These are phyloP conservation scores for Salvelinus fontinalis DNA, from an alignment of 2,113 vertebrate species.

Conservation along the genomic window DNA sequence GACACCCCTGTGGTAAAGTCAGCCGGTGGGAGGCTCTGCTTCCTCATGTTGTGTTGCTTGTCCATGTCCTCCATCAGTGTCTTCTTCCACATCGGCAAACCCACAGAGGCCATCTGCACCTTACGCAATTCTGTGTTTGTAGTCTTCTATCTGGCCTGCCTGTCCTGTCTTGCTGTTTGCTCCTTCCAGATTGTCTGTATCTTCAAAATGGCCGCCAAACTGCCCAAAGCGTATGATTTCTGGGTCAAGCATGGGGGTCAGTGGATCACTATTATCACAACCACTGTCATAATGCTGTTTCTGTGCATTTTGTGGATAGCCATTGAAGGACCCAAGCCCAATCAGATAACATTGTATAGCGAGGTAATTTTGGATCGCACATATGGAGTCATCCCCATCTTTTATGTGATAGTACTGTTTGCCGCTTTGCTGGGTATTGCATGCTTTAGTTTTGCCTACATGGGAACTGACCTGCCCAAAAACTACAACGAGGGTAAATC, in stretches of 20 bases:
- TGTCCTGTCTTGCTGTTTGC: constrained; percentile 68
- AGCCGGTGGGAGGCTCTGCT: constrained; percentile 65
- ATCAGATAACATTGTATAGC: not conserved
- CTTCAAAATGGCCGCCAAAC: constrained; percentile 72
- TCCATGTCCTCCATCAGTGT: constrained; percentile 55
- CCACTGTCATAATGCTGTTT: constrained; percentile 37
- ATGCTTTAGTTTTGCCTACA: constrained; percentile 72
- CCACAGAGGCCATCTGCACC: constrained; percentile 40
- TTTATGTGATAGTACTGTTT: constrained; percentile 10
- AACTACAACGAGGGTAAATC: constrained; percentile 77
- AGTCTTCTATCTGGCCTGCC: constrained; percentile 63
- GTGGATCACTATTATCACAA: constrained; percentile 45
- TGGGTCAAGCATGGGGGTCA: constrained; percentile 67
- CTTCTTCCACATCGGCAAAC: constrained; percentile 65
- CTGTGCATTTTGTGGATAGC: constrained; percentile 46
- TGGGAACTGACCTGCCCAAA: constrained; percentile 75
- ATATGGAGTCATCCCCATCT: not conserved
- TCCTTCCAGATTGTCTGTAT: constrained; percentile 76
- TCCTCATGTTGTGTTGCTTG: constrained; percentile 72
- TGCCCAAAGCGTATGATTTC: constrained; percentile 53
- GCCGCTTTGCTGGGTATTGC: constrained; percentile 47
- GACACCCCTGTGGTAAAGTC: constrained; percentile 74
- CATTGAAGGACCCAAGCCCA: constrained; percentile 47
- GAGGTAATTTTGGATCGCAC: constrained; percentile 62
- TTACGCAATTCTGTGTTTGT: constrained; percentile 53